These are phyloP conservation scores for Serripes groenlandicus DNA, from an alignment of 2,888 invertebrate genomes.

Conservation along the genomic window DNA sequence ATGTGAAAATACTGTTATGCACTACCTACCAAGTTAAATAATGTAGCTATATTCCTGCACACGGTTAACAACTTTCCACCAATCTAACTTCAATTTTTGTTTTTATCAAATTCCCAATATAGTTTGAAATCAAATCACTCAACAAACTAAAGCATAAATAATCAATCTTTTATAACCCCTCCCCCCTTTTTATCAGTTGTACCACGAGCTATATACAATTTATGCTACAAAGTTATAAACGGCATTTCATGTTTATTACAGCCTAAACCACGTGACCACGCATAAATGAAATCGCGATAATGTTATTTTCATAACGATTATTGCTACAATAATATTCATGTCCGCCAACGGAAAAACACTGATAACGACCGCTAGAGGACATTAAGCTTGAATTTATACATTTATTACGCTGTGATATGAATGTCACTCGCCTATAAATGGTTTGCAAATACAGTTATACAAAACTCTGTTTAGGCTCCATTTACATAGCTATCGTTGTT, in stretches of 20 bases:
- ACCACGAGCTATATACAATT: constrained; percentile 40
- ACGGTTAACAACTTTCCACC: too few species aligned
- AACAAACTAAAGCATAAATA: constrained; percentile 17
- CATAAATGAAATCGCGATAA: constrained; percentile 59
- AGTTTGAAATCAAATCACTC: constrained; percentile 22
- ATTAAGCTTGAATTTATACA: constrained; percentile 23
- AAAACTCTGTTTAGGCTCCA: constrained; percentile 16
- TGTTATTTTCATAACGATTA: constrained; percentile 64
- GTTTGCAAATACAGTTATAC: constrained; percentile 18
- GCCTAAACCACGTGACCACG: constrained; percentile 42
- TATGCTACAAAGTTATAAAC: constrained; percentile 61
- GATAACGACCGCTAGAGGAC: constrained; percentile 18
- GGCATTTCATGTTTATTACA: constrained; percentile 67
- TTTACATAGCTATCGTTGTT: constrained; percentile 14
- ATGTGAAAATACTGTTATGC: too few species aligned
- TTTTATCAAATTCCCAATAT: constrained; percentile 21
- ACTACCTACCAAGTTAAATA: too few species aligned
- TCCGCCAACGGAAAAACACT: constrained; percentile 2
- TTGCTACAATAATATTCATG: constrained; percentile 46
- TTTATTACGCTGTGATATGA: not conserved
- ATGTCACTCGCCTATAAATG: constrained; percentile 19
- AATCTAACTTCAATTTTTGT: too few species aligned
- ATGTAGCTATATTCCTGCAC: too few species aligned
- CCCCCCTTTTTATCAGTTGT: constrained; percentile 44
- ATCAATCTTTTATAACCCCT: constrained; percentile 52